phyloP scores from a whole-genome alignment of 2,888 invertebrate species.

The Drosophila buzzatii region DNA sequence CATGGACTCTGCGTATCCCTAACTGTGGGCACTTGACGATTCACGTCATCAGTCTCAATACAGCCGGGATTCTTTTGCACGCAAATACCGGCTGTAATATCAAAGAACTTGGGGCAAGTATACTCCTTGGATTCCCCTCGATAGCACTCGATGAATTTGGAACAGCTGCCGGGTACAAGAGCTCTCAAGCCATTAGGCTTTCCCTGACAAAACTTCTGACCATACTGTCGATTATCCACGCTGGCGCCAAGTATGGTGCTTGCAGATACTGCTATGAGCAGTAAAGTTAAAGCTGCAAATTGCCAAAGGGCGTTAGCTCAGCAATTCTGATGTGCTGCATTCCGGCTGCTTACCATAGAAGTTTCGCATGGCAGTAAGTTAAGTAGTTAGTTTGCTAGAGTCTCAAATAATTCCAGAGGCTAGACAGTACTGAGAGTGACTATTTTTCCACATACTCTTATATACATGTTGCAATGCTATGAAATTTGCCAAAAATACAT shows the following conservation, averaged over 20 bases:
- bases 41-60: slow-evolving; percentile 30
- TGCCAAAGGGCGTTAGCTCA: slow-evolving; percentile 1
- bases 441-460: slow-evolving; percentile 5
- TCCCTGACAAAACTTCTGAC: slow-evolving; percentile 64
- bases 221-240: slow-evolving; percentile 67
- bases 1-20: slow-evolving; percentile 22
- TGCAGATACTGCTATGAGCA: slow-evolving; percentile 52
- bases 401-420: slow-evolving; percentile 25
- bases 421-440: slow-evolving; percentile 35
- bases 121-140: slow-evolving; percentile 52
- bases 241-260: slow-evolving; percentile 55
- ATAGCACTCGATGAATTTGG: slow-evolving; percentile 73
- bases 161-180: slow-evolving; percentile 77
- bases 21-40: neutral
- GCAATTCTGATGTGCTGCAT: neutral
- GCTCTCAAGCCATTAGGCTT: slow-evolving; percentile 69
- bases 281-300: slow-evolving; percentile 51
- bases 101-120: slow-evolving; percentile 65
- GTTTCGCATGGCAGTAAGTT: slow-evolving; percentile 44
- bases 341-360: slow-evolving; percentile 51
- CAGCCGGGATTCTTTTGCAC: slow-evolving; percentile 66
- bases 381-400: slow-evolving; percentile 1
- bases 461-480: slow-evolving; percentile 39
- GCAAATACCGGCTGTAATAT: slow-evolving; percentile 61
- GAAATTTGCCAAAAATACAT: slow-evolving; percentile 32